These are phyloP conservation scores for Dascyllus trimaculatus DNA, from an alignment of 2,113 vertebrate species.

Conservation along the genomic window DNA sequence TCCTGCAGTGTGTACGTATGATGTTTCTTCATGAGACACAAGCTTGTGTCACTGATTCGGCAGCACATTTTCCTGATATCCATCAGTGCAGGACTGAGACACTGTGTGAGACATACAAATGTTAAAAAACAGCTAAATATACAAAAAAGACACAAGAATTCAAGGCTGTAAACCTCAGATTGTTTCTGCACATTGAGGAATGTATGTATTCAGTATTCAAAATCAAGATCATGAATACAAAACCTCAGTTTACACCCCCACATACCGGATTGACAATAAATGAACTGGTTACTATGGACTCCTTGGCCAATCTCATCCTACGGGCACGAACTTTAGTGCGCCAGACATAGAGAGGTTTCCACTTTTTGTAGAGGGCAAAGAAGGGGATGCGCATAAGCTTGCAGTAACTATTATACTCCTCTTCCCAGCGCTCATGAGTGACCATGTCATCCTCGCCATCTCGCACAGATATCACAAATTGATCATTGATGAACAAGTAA, in stretches of 20 bases:
- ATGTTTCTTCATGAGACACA: conserved; percentile 84
- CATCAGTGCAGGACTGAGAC: conserved; percentile 86
- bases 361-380: conserved; percentile 87
- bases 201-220: not conserved
- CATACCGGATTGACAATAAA: conserved; percentile 87
- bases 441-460: conserved; percentile 75
- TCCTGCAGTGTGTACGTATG: conserved; percentile 85
- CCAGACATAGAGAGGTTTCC: conserved; percentile 89
- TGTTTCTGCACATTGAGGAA: not conserved
- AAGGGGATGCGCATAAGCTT: conserved; percentile 85
- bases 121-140: not conserved
- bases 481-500: conserved; percentile 83
- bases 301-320: conserved; percentile 79
- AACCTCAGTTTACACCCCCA: not conserved
- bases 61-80: conserved; percentile 89
- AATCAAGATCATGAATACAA: not conserved
- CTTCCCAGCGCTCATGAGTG: conserved; percentile 82
- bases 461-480: conserved; percentile 78
- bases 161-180: not conserved
- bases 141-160: not conserved
- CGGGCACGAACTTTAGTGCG: conserved; percentile 84
- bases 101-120: conserved; percentile 73
- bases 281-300: conserved; percentile 78
- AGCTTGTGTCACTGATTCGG: conserved; percentile 81
- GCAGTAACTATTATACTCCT: conserved; percentile 83